A percentile compares a stretch with the other conserved stretches of the same genome.
These are phyloP conservation scores for Watsonalla cultraria DNA, from an alignment of 2,888 invertebrate genomes.

Conservation along the genomic window DNA sequence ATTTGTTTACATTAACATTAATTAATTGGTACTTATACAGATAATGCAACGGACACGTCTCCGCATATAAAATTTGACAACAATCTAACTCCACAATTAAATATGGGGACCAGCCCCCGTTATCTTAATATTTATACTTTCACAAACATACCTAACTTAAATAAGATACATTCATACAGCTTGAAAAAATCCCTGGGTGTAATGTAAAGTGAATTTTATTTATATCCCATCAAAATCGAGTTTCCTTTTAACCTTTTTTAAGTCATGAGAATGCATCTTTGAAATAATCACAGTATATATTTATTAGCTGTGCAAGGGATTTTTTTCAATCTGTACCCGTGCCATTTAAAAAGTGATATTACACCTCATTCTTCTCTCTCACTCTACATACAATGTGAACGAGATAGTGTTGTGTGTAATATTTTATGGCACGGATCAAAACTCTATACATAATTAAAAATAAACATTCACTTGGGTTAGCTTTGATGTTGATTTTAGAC, in stretches of 20 bases:
- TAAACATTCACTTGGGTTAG: constrained; percentile 32
- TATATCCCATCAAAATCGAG: background rate
- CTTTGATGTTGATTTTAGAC: constrained; percentile 24
- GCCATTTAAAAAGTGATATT: background rate
- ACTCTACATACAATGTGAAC: background rate
- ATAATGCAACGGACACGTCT: constrained; percentile 41
- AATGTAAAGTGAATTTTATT: background rate
- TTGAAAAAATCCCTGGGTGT: background rate
- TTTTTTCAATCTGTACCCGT: background rate
- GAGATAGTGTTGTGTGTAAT: background rate
- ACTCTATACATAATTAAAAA: constrained; percentile 7
- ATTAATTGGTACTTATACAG: constrained; percentile 54
- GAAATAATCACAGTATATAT: too few species aligned
- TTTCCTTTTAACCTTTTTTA: too few species aligned
- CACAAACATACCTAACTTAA: constrained; percentile 41
- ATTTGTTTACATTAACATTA: constrained; percentile 49
- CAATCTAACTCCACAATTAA: constrained; percentile 52
- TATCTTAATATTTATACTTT: constrained; percentile 43
- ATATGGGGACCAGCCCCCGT: constrained; percentile 69
- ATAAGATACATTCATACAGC: constrained; percentile 20
- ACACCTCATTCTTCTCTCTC: background rate
- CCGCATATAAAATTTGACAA: constrained; percentile 67
- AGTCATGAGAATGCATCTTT: too few species aligned
- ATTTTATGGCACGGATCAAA: background rate
- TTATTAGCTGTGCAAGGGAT: background rate